Percentiles rank a stretch among this genome's conserved stretches.
Evolutionary conservation across 2,888 invertebrate species (phyloP).

Genomic region (Gnatocerus cornutus): DNA sequence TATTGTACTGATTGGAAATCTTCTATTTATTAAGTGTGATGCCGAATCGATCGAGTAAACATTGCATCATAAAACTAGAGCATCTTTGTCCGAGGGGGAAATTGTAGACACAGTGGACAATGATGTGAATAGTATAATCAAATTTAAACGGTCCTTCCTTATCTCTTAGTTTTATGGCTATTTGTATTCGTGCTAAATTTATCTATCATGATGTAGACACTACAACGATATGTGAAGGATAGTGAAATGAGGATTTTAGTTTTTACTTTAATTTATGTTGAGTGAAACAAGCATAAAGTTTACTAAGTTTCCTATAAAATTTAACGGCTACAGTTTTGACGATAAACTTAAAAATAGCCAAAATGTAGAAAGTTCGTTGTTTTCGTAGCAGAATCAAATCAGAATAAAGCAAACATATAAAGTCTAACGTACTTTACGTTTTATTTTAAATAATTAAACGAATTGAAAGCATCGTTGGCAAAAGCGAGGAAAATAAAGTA

Average conservation of each 20-base stretch:
- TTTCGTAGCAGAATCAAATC: background rate
- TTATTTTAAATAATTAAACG: too few species aligned
- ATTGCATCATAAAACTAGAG: conserved; percentile 12
- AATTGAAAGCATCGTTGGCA: too few species aligned
- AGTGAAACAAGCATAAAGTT: background rate
- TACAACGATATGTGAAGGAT: too few species aligned
- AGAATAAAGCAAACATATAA: conserved; percentile 1
- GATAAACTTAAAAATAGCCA: conserved; percentile 23
- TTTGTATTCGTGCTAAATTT: conserved; percentile 14
- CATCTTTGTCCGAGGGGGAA: conserved; percentile 14
- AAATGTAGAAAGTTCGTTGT: background rate
- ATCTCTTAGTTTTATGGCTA: conserved; percentile 12
- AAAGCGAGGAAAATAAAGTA: too few species aligned
- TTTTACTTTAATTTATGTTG: background rate
- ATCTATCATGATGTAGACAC: background rate
- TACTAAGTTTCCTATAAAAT: background rate
- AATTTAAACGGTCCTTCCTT: conserved; percentile 22
- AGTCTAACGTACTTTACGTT: conserved; percentile 2
- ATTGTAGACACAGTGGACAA: conserved; percentile 26
- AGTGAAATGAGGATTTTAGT: too few species aligned
- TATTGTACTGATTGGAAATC: background rate
- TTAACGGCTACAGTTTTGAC: background rate
- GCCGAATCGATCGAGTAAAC: conserved; percentile 20
- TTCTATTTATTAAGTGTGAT: conserved; percentile 7
- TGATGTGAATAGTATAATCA: conserved; percentile 16